Base-by-base conservation (phyloP, 2,888 invertebrate species). In the Yponomeuta malinellus region DNA sequence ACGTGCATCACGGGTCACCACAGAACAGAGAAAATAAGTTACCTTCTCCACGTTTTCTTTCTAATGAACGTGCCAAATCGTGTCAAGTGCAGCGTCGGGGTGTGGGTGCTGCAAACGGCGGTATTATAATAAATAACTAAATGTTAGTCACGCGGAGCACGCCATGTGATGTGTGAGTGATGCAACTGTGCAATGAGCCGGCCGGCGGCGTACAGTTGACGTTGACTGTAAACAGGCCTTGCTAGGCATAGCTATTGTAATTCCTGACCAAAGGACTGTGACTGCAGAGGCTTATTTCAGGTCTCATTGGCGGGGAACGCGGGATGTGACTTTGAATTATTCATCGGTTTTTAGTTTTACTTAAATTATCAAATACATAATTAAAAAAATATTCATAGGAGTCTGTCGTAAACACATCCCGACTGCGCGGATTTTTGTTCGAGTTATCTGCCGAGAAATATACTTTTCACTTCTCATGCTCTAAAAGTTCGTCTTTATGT, bases 171-270 rank as follows among this genome's bases (percentile, higher is more conserved):
- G 70, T 63, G 70, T 70, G 70, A 63, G 70, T 70, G 70, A 63
- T 9, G 10, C 70, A 15, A 83, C 86, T 86, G 83, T 83, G 83
- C 83, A 87, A 79, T 75, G 73, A 75, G 81, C 82, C 85, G 84
- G 78, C 79, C 83, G 85, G 81, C 84, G 33, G 80, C 81, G 81
- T 77, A 75, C 73, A 76, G 73, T 71, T 70, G n/a, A 12, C 52
- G 52, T 10, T 8, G 52, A 59, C 52, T n/a, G 43, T 33, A 67
- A 64, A 64, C 64, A 64, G 3, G 15, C 52, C 52, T 59, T 15
- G 52, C 52, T 59, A 15, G 52, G 52, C 52, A 59, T 59, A 52
- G 5, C 37, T 37, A 37, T 37, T 52, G 2, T 12, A 10, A 12
- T 52, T 52, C 10, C 52, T 1, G 9, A 52, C 4, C 52, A 52